phyloP scores from a whole-genome alignment of 2,888 invertebrate genomes.

The Gymnosoma rotundatum region DNA sequence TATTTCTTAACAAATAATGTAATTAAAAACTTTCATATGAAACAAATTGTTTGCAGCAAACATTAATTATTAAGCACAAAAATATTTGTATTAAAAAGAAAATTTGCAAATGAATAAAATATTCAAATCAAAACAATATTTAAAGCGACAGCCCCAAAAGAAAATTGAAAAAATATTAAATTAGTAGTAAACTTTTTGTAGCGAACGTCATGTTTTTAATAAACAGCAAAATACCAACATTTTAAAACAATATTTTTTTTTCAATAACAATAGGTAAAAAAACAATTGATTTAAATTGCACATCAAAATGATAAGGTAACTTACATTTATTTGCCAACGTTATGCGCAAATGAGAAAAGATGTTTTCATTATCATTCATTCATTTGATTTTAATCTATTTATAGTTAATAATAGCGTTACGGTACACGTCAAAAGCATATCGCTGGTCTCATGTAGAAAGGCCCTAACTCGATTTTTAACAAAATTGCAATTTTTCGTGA shows the following conservation, averaged over 20 bases:
- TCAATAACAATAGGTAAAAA: background rate
- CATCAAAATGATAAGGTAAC: background rate
- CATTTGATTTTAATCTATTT: too few relatives aligned
- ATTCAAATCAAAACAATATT: conserved; percentile 25
- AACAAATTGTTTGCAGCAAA: conserved; percentile 69
- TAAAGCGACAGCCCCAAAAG: conserved; percentile 13
- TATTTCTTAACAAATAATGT: conserved; percentile 57
- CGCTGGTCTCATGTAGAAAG: too few relatives aligned
- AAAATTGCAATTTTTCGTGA: too few relatives aligned
- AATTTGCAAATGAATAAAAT: conserved; percentile 12
- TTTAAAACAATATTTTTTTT: conserved; percentile 27
- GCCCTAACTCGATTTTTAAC: too few relatives aligned
- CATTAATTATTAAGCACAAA: conserved; percentile 67
- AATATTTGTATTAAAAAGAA: conserved; percentile 62
- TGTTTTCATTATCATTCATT: too few relatives aligned
- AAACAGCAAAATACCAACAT: conserved; percentile 19
- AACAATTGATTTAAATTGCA: conserved; percentile 4
- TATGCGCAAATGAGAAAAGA: too few relatives aligned
- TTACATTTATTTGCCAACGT: too few relatives aligned
- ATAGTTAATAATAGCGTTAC: too few relatives aligned
- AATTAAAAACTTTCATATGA: conserved; percentile 59
- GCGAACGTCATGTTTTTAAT: conserved; percentile 58
- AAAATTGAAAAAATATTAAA: conserved; percentile 19
- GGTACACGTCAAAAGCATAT: too few relatives aligned
- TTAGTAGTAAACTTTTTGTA: conserved; percentile 65